Percentiles rank a stretch among this genome's conserved stretches.
Conservation (phyloP, 2,113 vertebrate genomes). For the cattle (Bos taurus) region DNA sequence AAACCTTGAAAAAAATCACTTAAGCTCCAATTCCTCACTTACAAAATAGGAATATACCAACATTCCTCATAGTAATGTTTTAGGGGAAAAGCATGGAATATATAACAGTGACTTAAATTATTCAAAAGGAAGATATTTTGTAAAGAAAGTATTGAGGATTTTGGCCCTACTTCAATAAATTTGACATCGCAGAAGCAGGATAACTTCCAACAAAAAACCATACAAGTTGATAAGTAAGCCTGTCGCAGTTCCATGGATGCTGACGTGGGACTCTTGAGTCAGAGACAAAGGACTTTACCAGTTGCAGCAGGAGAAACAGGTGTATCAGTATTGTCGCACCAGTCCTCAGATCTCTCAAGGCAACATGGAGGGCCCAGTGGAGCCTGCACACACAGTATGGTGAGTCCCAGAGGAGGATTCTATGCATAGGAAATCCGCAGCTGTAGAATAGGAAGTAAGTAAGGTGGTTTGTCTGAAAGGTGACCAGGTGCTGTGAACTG, state of each 20-base stretch:
- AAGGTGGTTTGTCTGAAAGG: neutral
- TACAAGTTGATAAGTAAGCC: neutral
- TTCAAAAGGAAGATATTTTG: neutral
- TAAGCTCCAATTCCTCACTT: neutral
- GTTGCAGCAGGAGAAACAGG: neutral
- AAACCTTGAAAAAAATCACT: constrained; percentile 2
- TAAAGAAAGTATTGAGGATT: neutral
- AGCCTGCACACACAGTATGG: neutral
- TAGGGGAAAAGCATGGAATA: neutral
- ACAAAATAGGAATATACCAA: neutral
- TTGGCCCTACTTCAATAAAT: neutral
- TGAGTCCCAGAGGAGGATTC: neutral
- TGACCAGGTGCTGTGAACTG: neutral
- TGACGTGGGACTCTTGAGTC: neutral
- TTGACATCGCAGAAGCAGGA: neutral
- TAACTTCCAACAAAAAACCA: neutral
- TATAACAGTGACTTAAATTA: neutral
- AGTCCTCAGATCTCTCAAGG: neutral
- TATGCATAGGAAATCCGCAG: neutral
- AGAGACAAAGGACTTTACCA: neutral
- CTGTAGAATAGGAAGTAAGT: neutral
- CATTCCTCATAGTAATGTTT: neutral
- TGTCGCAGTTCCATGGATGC: neutral
- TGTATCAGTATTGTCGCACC: neutral
- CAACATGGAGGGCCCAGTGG: neutral